Percentiles rank a stretch among this genome's conserved stretches.
phyloP scores from a whole-genome alignment of 23 tunicate genomes.

The Halocynthia aurantium region DNA sequence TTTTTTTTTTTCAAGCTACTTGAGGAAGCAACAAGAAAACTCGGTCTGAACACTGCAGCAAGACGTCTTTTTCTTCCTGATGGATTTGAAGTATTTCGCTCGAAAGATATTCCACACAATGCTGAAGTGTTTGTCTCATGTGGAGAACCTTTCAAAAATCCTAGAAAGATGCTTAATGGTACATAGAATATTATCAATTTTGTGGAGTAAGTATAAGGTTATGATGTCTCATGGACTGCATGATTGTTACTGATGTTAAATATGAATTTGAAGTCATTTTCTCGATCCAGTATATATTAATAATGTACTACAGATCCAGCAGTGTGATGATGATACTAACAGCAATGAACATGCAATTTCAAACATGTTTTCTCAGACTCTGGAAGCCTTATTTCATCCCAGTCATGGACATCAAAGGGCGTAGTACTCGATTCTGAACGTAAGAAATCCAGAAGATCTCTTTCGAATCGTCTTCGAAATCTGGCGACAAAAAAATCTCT shows the following conservation, averaged over 20 bases:
- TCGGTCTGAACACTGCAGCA: slow-evolving; percentile 59
- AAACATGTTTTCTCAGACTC: slow-evolving; percentile 16
- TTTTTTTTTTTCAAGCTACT: slow-evolving; percentile 31
- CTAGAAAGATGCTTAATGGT: slow-evolving; percentile 1
- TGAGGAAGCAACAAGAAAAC: slow-evolving; percentile 57
- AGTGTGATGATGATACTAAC: too few relatives aligned
- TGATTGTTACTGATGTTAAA: too few relatives aligned
- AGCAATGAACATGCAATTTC: too few relatives aligned
- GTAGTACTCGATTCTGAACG: slow-evolving; percentile 20
- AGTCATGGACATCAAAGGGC: slow-evolving; percentile 28
- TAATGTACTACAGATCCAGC: too few relatives aligned
- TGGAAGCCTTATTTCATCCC: slow-evolving; percentile 11
- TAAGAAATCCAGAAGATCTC: neutral
- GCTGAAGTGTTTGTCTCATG: slow-evolving; percentile 68
- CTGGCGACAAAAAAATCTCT: slow-evolving; percentile 51
- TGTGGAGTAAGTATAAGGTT: too few relatives aligned
- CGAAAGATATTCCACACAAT: slow-evolving; percentile 56
- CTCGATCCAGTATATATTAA: too few relatives aligned
- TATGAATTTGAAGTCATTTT: too few relatives aligned
- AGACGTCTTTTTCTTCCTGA: slow-evolving; percentile 56
- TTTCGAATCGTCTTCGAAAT: slow-evolving; percentile 28
- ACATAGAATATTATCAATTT: neutral
- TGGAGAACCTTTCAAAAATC: slow-evolving; percentile 60
- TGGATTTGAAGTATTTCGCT: slow-evolving; percentile 63
- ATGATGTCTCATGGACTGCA: too few relatives aligned